Conservation (phyloP, 2,113 vertebrate species). For the Melanotaenia duboulayi region DNA sequence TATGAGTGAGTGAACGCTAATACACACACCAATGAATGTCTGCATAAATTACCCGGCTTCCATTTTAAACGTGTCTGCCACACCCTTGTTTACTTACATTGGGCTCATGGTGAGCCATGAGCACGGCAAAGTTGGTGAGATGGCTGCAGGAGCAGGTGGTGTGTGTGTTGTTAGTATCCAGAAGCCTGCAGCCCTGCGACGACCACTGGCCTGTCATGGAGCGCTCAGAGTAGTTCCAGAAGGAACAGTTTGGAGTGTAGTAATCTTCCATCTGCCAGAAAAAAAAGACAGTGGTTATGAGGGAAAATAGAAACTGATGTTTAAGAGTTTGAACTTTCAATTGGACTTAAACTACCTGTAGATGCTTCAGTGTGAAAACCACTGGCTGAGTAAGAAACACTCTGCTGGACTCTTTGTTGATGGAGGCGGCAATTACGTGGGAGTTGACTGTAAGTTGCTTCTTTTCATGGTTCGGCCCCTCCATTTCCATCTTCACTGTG, state of each 20-base stretch:
- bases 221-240: constrained; percentile 96
- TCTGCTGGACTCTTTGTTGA: constrained; percentile 93
- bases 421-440: constrained; percentile 91
- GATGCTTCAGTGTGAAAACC: constrained; percentile 90
- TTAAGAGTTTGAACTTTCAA: not conserved
- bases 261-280: constrained; percentile 87
- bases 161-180: constrained; percentile 92
- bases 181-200: constrained; percentile 91
- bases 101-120: constrained; percentile 91
- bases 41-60: constrained; percentile 66
- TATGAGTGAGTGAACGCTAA: constrained; percentile 52
- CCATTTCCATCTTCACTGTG: constrained; percentile 89
- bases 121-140: constrained; percentile 95
- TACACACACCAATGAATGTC: constrained; percentile 37
- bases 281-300: not conserved
- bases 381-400: constrained; percentile 94
- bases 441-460: constrained; percentile 89
- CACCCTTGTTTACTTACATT: constrained; percentile 79
- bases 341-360: constrained; percentile 80
- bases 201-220: constrained; percentile 96
- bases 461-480: constrained; percentile 73
- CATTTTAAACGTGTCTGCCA: constrained; percentile 40
- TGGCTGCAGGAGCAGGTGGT: constrained; percentile 96
- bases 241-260: constrained; percentile 94
- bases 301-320: not conserved